Evolutionary conservation across 2,888 invertebrate species (phyloP).

Genomic region (Leptinotarsa haldemani): DNA sequence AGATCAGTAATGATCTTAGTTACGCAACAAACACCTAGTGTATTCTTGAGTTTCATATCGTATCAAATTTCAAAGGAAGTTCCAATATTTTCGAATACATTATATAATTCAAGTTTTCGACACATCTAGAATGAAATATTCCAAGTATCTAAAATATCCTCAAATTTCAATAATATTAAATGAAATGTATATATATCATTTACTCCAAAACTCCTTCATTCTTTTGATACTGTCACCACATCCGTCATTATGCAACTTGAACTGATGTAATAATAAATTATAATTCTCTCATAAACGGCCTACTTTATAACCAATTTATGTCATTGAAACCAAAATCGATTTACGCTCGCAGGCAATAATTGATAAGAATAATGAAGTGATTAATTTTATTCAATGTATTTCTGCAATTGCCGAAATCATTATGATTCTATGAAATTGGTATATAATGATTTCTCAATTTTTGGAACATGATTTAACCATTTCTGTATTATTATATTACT

Average conservation of each 20-base stretch:
- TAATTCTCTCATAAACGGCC: constrained; percentile 28
- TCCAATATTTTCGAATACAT: background rate
- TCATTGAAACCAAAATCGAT: constrained; percentile 30
- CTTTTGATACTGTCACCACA: constrained; percentile 29
- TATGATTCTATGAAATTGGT: constrained; percentile 9
- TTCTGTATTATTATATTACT: background rate
- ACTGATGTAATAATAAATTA: constrained; percentile 30
- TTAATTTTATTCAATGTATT: constrained; percentile 3
- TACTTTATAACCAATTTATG: constrained; percentile 31
- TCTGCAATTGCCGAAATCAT: constrained; percentile 3
- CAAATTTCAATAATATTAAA: background rate
- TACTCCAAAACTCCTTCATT: constrained; percentile 4
- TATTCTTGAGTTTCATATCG: too few species aligned
- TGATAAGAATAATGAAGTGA: constrained; percentile 17
- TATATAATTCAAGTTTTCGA: background rate
- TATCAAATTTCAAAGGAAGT: background rate
- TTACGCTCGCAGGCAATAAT: constrained; percentile 22
- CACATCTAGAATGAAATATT: background rate
- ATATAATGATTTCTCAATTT: constrained; percentile 1
- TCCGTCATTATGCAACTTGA: constrained; percentile 30
- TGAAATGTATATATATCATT: background rate
- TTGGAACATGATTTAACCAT: background rate
- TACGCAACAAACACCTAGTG: too few species aligned
- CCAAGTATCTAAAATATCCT: background rate
- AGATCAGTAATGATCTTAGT: too few species aligned